Conservation (phyloP, 2,113 vertebrate genomes). For the Rhinogobius similis region DNA sequence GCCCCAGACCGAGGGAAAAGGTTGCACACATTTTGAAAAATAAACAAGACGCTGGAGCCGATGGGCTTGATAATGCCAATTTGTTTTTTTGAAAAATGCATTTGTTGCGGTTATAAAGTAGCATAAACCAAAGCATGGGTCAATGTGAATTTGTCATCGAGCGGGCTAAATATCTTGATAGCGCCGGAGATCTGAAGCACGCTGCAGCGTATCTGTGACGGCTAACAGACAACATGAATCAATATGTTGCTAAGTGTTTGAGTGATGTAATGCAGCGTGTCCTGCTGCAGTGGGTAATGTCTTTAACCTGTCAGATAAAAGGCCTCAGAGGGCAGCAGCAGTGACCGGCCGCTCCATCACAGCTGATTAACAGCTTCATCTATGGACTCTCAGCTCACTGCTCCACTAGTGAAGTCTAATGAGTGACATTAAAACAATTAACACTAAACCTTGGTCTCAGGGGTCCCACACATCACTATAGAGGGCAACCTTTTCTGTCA, state of each 20-base stretch:
- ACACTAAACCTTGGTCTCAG: conserved; percentile 24
- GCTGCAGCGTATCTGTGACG: conserved; percentile 5
- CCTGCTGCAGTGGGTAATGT: conserved; percentile 5
- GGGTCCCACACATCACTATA: conserved; percentile 17
- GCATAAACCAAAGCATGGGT: conserved; percentile 1
- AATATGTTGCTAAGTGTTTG: conserved; percentile 7
- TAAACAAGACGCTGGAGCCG: neutral
- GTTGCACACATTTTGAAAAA: neutral
- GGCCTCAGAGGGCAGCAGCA: conserved; percentile 1
- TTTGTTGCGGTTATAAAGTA: conserved; percentile 8
- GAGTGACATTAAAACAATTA: conserved; percentile 59
- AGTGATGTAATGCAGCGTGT: conserved; percentile 8
- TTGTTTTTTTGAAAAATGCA: neutral
- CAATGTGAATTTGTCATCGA: conserved; percentile 2
- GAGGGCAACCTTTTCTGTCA: neutral
- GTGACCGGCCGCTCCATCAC: conserved; percentile 15
- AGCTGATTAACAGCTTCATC: conserved; percentile 46
- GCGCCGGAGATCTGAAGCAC: neutral
- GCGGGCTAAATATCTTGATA: conserved; percentile 5
- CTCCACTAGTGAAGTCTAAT: conserved; percentile 30
- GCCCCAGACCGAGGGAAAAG: neutral
- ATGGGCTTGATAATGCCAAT: conserved; percentile 2
- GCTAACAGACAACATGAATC: conserved; percentile 10
- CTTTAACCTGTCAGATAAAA: conserved; percentile 18
- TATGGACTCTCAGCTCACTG: conserved; percentile 23